These are phyloP conservation scores for Romanogobio albipinnatus DNA, from an alignment of 2,113 vertebrate species.

Conservation along the genomic window DNA sequence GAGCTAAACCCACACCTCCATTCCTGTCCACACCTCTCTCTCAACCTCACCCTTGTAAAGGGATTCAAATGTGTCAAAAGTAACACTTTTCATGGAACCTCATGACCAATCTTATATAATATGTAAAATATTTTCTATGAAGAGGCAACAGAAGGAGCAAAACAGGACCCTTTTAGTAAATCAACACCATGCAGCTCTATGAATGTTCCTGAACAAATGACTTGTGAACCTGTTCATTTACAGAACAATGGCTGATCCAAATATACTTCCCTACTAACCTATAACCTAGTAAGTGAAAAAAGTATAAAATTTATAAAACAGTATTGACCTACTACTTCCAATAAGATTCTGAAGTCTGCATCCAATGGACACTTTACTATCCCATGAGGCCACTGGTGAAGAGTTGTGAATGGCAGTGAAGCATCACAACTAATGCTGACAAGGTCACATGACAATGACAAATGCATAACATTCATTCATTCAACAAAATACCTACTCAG, in stretches of 20 bases:
- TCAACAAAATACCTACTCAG: too few relatives aligned
- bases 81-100: conserved; percentile 4
- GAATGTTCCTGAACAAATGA: neutral
- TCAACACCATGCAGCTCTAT: neutral
- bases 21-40: conserved; percentile 38
- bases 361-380: too few relatives aligned
- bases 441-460: too few relatives aligned
- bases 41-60: neutral
- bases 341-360: too few relatives aligned
- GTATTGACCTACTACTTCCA: too few relatives aligned
- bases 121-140: neutral
- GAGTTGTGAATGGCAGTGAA: too few relatives aligned
- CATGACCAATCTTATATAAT: neutral
- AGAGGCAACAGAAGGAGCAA: neutral
- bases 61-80: conserved; percentile 3
- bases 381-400: too few relatives aligned
- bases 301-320: too few relatives aligned
- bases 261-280: too few relatives aligned
- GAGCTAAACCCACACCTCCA: conserved; percentile 53
- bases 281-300: too few relatives aligned
- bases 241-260: neutral
- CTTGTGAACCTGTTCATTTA: neutral
- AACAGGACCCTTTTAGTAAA: neutral
- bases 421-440: too few relatives aligned
- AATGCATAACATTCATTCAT: too few relatives aligned